Base-by-base conservation (phyloP, 2,888 invertebrate species). In the Heteromyza rotundicornis region DNA sequence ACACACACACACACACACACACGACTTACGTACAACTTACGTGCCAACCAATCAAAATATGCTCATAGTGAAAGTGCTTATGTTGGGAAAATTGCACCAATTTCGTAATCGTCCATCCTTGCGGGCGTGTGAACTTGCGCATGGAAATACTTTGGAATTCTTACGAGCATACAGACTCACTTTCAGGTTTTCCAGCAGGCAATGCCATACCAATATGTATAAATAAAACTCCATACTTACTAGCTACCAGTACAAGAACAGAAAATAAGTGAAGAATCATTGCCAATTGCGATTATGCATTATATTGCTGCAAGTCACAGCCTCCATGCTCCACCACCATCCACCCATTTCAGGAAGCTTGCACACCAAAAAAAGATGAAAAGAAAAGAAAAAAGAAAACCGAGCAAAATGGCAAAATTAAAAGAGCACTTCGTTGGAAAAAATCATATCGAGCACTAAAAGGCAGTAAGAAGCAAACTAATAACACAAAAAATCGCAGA, bases 271-370 rank as follows among this genome's bases (percentile, higher is more conserved):
- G 27, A 74, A 74, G 72, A 76, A 73, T 75, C 77, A 76, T 77
- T 74, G 76, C 68, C 76, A 74, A 77, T 75, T 75, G 74, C 76
- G 66, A 74, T 76, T 76, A 72, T 75, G 55, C 52, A 55, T 59
- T 59, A n/a, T n/a, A 44, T 51, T 58, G 58, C 58, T 47, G 56
- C 27, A 14, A 56, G 51, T 5, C 27, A 10, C 27, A 27, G 27
- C 19, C 51, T 51, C 14, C 51, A 52, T 36, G 52, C 54, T 57
- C 50, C 44, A 44, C 44, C 24, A 35, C 44, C 36, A 20, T 19
- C 19, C 17, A 35, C 19, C 27, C 36, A 2, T 10, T n/a, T n/a
- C n/a, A n/a, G n/a, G n/a, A n/a, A n/a, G n/a, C n/a, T n/a, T n/a
- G n/a, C n/a, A n/a, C n/a, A n/a, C n/a, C n/a, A n/a, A n/a, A n/a